Percentiles rank a stretch among this genome's conserved stretches.
phyloP scores from a whole-genome alignment of 2,888 invertebrate genomes.

The Margaritifera margaritifera region DNA sequence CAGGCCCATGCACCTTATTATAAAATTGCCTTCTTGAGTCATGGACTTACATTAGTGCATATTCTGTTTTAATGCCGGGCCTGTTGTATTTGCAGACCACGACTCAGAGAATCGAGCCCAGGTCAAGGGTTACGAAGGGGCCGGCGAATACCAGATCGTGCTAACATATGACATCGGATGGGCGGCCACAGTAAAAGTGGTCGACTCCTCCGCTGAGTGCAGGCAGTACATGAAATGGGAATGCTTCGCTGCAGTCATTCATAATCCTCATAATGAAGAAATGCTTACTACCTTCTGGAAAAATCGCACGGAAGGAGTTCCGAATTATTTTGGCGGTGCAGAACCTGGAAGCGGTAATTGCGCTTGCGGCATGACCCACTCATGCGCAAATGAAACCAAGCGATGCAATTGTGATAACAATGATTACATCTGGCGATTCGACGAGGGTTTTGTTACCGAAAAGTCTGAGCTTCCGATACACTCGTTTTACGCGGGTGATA shows the following conservation, averaged over 20 bases:
- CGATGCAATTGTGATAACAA: constrained; percentile 68
- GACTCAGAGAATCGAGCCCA: constrained; percentile 43
- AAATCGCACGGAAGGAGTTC: constrained; percentile 49
- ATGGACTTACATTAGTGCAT: no score
- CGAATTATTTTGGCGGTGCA: constrained; percentile 63
- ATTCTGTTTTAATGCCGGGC: no score
- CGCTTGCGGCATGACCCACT: constrained; percentile 60
- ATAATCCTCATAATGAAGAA: constrained; percentile 51
- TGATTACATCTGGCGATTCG: constrained; percentile 58
- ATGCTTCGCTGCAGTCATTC: constrained; percentile 63
- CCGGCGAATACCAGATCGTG: constrained; percentile 50
- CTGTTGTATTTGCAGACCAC: constrained; percentile 48
- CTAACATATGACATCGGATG: constrained; percentile 46
- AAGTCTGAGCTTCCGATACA: constrained; percentile 63
- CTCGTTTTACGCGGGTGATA: constrained; percentile 65
- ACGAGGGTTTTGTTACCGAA: constrained; percentile 60
- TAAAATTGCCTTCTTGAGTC: no score
- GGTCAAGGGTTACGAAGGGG: constrained; percentile 63
- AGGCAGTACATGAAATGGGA: constrained; percentile 66
- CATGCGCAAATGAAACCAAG: constrained; percentile 45
- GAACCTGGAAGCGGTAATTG: constrained; percentile 58
- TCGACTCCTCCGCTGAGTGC: constrained; percentile 62
- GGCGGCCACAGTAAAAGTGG: constrained; percentile 50
- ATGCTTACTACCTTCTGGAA: constrained; percentile 57
- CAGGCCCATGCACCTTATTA: no score